Conservation (phyloP, 1,140 invertebrate genomes). For the Drosophila kepulauana region DNA sequence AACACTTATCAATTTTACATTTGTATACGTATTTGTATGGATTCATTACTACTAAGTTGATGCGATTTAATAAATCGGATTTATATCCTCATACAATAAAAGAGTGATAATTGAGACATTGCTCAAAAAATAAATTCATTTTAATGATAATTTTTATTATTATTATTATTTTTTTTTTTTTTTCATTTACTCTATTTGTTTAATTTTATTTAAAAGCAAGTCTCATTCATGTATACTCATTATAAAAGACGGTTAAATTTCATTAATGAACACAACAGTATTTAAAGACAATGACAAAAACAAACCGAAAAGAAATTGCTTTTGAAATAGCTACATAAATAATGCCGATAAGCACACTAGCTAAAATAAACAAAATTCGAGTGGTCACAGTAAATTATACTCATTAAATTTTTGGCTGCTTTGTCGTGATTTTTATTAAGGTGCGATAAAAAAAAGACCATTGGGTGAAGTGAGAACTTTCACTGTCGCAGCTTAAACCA, state of each 20-base stretch:
- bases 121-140: too few relatives aligned
- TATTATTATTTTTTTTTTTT: too few relatives aligned
- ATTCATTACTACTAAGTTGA: too few relatives aligned
- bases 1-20: too few relatives aligned
- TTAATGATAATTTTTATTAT: too few relatives aligned
- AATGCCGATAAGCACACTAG: slow-evolving; percentile 42
- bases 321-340: not conserved
- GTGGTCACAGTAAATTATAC: slow-evolving; percentile 59
- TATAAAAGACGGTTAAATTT: slow-evolving; percentile 46
- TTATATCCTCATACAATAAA: too few relatives aligned
- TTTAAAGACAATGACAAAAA: slow-evolving; percentile 38
- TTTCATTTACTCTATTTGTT: too few relatives aligned
- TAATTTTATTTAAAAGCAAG: not conserved
- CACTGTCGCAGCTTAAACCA: slow-evolving; percentile 20
- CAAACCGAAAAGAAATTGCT: slow-evolving; percentile 5
- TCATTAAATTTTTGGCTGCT: slow-evolving; percentile 51
- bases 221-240: slow-evolving; percentile 25
- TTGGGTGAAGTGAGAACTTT: slow-evolving; percentile 44
- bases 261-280: slow-evolving; percentile 43
- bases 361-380: slow-evolving; percentile 36
- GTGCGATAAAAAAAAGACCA: slow-evolving; percentile 7
- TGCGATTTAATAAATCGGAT: too few relatives aligned
- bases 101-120: too few relatives aligned
- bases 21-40: too few relatives aligned
- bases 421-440: slow-evolving; percentile 44